Percentiles rank a stretch among this genome's conserved stretches.
These are phyloP conservation scores for Bemisia tabaci DNA, from an alignment of 1,140 invertebrate genomes.

Conservation along the genomic window DNA sequence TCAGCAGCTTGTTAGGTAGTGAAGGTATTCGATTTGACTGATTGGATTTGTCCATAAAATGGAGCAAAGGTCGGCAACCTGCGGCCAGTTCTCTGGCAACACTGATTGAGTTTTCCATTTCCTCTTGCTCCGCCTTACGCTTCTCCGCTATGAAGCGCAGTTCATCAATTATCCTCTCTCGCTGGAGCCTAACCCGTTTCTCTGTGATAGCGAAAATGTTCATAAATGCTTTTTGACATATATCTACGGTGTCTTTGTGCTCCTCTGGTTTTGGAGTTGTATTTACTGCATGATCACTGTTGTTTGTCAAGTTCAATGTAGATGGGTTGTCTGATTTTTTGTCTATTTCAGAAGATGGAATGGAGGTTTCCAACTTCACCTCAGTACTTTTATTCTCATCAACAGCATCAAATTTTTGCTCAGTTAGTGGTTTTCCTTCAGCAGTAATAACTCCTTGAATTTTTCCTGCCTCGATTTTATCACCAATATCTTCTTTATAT, in stretches of 20 bases:
- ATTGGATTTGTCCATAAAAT: slow-evolving; percentile 13
- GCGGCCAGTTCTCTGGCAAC: slow-evolving; percentile 18
- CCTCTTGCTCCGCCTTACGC: slow-evolving; percentile 15
- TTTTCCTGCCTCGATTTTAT: too few species aligned
- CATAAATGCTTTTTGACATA: slow-evolving; percentile 39
- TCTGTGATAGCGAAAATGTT: slow-evolving; percentile 38
- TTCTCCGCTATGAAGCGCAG: slow-evolving; percentile 27
- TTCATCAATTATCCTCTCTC: slow-evolving; percentile 34
- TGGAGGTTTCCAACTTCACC: too few species aligned
- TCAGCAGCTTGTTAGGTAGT: slow-evolving; percentile 16
- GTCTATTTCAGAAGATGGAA: too few species aligned
- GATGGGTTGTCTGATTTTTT: too few species aligned
- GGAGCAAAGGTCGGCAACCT: slow-evolving; percentile 15
- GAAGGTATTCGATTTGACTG: slow-evolving; percentile 3
- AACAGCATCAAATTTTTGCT: too few species aligned
- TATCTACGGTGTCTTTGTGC: slow-evolving; percentile 30
- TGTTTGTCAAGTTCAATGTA: too few species aligned
- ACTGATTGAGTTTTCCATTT: slow-evolving; percentile 17
- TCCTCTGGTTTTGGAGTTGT: slow-evolving; percentile 12
- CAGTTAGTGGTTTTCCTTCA: too few species aligned
- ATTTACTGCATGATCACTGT: slow-evolving; percentile 8
- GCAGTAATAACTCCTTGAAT: too few species aligned
- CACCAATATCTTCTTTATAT: too few species aligned
- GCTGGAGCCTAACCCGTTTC: slow-evolving; percentile 34
- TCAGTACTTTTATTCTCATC: too few species aligned